A percentile compares a stretch with the other conserved stretches of the same genome.
phyloP scores from a whole-genome alignment of 2,797 vertebrate genomes.

The Carcharodon carcharias region DNA sequence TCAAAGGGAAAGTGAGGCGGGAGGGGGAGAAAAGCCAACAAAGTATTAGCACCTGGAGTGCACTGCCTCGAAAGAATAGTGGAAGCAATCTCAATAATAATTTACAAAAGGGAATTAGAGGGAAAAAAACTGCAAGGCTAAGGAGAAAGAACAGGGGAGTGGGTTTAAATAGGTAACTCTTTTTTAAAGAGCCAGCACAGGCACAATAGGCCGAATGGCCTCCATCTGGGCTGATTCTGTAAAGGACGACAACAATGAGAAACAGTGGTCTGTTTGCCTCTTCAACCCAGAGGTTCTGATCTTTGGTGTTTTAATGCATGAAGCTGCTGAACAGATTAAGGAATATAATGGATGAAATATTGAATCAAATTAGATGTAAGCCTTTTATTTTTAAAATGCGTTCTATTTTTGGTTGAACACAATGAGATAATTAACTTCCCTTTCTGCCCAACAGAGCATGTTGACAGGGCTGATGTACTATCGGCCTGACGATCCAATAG shows the following conservation, averaged over 20 bases:
- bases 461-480: slow-evolving; percentile 60
- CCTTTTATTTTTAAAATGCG: not conserved
- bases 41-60: not conserved
- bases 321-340: not conserved
- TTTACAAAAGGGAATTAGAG: not conserved
- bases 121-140: not conserved
- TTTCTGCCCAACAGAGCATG: slow-evolving; percentile 52
- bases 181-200: not conserved
- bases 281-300: not conserved
- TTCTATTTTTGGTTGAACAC: not conserved
- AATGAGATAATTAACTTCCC: not conserved
- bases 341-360: too few species aligned
- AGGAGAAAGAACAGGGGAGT: not conserved
- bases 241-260: not conserved
- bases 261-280: not conserved
- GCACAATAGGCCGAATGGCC: not conserved
- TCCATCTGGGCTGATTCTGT: not conserved
- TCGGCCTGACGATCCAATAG: slow-evolving; percentile 55
- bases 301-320: not conserved
- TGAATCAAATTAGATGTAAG: not conserved
- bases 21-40: not conserved
- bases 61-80: not conserved
- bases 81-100: not conserved
- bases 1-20: not conserved
- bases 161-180: not conserved